Conservation (phyloP, 2,888 invertebrate species). For the Leptinotarsa juncta region DNA sequence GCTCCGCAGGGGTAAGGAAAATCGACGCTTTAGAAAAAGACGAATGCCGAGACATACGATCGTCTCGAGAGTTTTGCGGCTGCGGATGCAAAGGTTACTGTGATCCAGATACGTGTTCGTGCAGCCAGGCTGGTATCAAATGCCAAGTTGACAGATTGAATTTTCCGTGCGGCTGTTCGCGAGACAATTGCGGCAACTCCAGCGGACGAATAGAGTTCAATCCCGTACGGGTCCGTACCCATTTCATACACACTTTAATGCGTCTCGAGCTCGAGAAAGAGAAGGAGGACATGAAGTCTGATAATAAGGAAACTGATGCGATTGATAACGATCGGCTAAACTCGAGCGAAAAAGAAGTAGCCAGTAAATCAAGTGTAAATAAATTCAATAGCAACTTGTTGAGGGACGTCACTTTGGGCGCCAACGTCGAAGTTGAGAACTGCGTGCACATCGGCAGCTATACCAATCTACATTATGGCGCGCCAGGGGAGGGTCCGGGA, state of each 20-base stretch:
- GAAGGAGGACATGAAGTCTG: conserved; percentile 63
- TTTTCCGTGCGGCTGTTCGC: conserved; percentile 96
- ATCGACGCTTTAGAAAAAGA: conserved; percentile 94
- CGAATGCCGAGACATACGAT: conserved; percentile 91
- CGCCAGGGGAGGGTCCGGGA: conserved; percentile 65
- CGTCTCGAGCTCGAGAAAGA: conserved; percentile 83
- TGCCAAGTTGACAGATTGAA: conserved; percentile 97
- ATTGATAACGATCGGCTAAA: conserved; percentile 67
- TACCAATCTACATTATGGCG: conserved; percentile 76
- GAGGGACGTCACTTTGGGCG: conserved; percentile 69
- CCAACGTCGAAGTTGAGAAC: conserved; percentile 72
- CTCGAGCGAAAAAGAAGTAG: conserved; percentile 15
- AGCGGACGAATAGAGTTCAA: conserved; percentile 96
- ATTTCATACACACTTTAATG: conserved; percentile 97
- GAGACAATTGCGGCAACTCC: conserved; percentile 93
- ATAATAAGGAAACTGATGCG: conserved; percentile 66
- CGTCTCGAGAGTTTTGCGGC: conserved; percentile 93
- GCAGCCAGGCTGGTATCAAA: conserved; percentile 94
- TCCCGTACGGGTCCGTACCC: conserved; percentile 93
- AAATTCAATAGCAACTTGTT: conserved; percentile 65
- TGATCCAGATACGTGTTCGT: conserved; percentile 95
- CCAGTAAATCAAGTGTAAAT: conserved; percentile 48
- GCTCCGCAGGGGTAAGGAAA: conserved; percentile 93
- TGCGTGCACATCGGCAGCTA: conserved; percentile 76
- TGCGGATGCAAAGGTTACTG: conserved; percentile 94